A percentile compares a stretch with the other conserved stretches of the same genome.
These are phyloP conservation scores for Steinernema feltiae DNA, from an alignment of 1,140 invertebrate species.

Conservation along the genomic window DNA sequence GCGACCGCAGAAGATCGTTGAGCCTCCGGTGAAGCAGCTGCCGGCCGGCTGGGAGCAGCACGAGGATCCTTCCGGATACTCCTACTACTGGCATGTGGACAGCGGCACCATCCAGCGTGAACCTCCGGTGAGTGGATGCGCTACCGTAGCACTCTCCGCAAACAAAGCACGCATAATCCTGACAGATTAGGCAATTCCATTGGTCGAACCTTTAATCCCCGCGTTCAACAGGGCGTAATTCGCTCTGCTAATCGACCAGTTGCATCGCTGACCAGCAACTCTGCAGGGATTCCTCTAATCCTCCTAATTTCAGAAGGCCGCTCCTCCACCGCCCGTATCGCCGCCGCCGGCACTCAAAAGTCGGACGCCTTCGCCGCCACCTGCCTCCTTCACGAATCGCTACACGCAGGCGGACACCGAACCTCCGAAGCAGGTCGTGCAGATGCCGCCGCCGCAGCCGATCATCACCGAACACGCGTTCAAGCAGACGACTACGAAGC, in stretches of 20 bases:
- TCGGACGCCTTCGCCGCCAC: background rate
- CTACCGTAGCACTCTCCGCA: too few relatives aligned
- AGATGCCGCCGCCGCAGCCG: slow-evolving; percentile 49
- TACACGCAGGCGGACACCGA: slow-evolving; percentile 34
- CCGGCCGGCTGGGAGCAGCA: slow-evolving; percentile 55
- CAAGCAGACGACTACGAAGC: slow-evolving; percentile 56
- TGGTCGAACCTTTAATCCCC: background rate
- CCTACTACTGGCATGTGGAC: slow-evolving; percentile 97
- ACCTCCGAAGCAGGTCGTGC: slow-evolving; percentile 36
- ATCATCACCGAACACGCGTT: slow-evolving; percentile 58
- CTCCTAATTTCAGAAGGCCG: background rate
- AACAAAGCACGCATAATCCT: background rate
- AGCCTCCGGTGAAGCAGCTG: slow-evolving; percentile 30
- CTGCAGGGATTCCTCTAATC: slow-evolving; percentile 3
- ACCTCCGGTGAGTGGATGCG: slow-evolving; percentile 61
- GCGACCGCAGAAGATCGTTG: slow-evolving; percentile 36
- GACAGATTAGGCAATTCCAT: too few relatives aligned
- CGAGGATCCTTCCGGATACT: slow-evolving; percentile 55
- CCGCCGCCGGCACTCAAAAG: background rate
- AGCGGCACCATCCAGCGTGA: slow-evolving; percentile 91
- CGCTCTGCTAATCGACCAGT: slow-evolving; percentile 13
- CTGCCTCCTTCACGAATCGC: background rate
- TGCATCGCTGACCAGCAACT: background rate
- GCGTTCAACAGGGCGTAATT: slow-evolving; percentile 21
- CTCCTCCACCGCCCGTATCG: background rate